Base-by-base conservation (phyloP, 2,113 vertebrate species). In the Anthoscopus minutus region DNA sequence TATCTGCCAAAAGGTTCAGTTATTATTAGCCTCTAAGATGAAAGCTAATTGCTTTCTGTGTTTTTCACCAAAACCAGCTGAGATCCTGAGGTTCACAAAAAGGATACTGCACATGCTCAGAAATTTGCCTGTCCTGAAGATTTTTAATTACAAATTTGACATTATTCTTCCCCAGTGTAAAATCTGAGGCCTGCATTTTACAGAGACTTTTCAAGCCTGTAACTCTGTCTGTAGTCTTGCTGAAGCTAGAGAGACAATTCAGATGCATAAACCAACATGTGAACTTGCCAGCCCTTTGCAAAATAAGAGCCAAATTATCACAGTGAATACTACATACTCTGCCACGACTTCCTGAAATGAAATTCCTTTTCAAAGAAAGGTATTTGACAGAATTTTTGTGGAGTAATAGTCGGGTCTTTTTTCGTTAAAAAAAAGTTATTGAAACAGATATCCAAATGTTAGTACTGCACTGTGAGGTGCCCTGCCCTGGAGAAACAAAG, bases 11-110 rank as follows among this genome's bases (percentile, higher is more conserved):
- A 94, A 95, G 60, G 87, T 95, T 95, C 85, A 50, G 87, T 89
- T 93, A 94, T 91, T 95, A 96, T 94, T 96, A 97, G 92, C 88
- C 76, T 86, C 87, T 82, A 88, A 89, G 89, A 93, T 78, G 71
- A 89, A 95, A 94, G 85, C 58, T 96, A 97, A 97, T 96, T 96
- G 88, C 89, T 94, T 95, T 94, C 84, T 89, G 30, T 66, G 38
- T 78, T 94, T 95, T 95, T 91, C 89, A 96, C 94, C 76, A 78
- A 92, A 96, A 96, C 78, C 92, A 96, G 95, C 90, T 95, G 93
- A 96, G 90, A 97, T 88, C 79, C 51, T 1, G 16, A 94, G 82
- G 82, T 95, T 95, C 90, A 92, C 51, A 71, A 74, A 95, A 93
- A 93, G 90, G 85, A 90, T 96, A 93, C 56, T 45, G 93, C 88